phyloP scores from a whole-genome alignment of 1,140 invertebrate genomes.

The Diploscapter pachys region DNA sequence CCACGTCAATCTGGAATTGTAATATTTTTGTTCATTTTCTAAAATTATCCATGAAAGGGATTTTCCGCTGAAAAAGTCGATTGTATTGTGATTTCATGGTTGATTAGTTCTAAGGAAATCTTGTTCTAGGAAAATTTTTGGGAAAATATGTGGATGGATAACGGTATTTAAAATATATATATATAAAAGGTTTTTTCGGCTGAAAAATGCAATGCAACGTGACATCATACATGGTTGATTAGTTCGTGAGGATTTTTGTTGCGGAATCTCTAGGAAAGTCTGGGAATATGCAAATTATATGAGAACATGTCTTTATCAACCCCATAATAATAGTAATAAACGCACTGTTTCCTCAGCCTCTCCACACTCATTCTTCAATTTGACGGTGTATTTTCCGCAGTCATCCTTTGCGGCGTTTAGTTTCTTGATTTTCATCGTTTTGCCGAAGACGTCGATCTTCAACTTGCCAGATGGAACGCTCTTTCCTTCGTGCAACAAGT shows the following conservation, averaged over 20 bases:
- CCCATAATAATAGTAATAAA: too few relatives aligned
- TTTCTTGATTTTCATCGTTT: conserved; percentile 35
- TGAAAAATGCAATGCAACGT: conserved; percentile 33
- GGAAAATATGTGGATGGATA: too few relatives aligned
- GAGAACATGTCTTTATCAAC: too few relatives aligned
- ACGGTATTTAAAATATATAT: conserved; percentile 47
- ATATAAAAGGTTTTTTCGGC: conserved; percentile 61
- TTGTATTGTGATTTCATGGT: neutral
- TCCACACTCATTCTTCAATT: conserved; percentile 86
- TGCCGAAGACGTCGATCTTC: conserved; percentile 45
- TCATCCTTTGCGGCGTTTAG: conserved; percentile 64
- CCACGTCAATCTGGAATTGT: conserved; percentile 12
- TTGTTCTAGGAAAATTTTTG: too few relatives aligned
- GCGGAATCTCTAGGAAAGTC: too few relatives aligned
- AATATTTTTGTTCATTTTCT: neutral
- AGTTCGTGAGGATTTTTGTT: too few relatives aligned
- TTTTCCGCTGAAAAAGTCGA: neutral
- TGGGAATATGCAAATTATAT: too few relatives aligned
- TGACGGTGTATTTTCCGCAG: conserved; percentile 80
- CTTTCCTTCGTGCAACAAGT: conserved; percentile 46
- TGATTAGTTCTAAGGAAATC: neutral
- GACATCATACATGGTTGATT: conserved; percentile 64
- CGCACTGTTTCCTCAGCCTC: conserved; percentile 68
- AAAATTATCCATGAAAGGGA: neutral
- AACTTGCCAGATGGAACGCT: conserved; percentile 44